These are phyloP conservation scores for Zaprionus obscuricornis DNA, from an alignment of 2,888 invertebrate species.

Conservation along the genomic window DNA sequence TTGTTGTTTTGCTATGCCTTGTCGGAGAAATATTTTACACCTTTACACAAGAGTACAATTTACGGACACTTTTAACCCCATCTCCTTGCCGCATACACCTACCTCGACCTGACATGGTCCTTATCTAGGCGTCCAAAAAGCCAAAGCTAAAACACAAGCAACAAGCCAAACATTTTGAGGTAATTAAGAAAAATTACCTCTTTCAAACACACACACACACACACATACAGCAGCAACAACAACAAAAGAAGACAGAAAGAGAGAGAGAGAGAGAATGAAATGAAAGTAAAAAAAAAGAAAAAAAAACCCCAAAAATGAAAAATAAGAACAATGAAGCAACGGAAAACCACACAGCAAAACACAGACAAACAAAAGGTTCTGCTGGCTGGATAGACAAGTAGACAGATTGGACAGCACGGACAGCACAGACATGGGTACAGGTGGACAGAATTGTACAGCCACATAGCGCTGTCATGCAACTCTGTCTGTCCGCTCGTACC, in stretches of 20 bases:
- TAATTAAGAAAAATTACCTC: constrained; percentile 78
- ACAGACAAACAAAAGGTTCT: constrained; percentile 36
- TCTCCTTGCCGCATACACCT: too few relatives aligned
- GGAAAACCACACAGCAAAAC: constrained; percentile 30
- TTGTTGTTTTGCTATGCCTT: constrained; percentile 35
- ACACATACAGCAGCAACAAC: too few relatives aligned
- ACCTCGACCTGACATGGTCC: constrained; percentile 43
- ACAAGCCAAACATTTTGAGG: constrained; percentile 78
- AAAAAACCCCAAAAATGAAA: background rate
- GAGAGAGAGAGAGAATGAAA: too few relatives aligned
- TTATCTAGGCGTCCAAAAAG: constrained; percentile 57
- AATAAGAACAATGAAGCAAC: background rate
- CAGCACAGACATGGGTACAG: constrained; percentile 4
- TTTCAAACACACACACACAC: constrained; percentile 34
- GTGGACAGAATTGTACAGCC: constrained; percentile 10
- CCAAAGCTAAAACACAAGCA: constrained; percentile 59
- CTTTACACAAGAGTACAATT: constrained; percentile 63
- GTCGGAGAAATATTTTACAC: constrained; percentile 73
- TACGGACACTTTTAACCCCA: constrained; percentile 54
- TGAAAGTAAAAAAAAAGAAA: too few relatives aligned
- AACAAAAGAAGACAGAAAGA: too few relatives aligned
- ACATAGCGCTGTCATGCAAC: constrained; percentile 34
- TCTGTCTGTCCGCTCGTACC: constrained; percentile 4
- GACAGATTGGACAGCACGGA: constrained; percentile 27
- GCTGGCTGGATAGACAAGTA: background rate